These are phyloP conservation scores for Taeniopygia guttata DNA, from an alignment of 2,797 vertebrate species.

Conservation along the genomic window DNA sequence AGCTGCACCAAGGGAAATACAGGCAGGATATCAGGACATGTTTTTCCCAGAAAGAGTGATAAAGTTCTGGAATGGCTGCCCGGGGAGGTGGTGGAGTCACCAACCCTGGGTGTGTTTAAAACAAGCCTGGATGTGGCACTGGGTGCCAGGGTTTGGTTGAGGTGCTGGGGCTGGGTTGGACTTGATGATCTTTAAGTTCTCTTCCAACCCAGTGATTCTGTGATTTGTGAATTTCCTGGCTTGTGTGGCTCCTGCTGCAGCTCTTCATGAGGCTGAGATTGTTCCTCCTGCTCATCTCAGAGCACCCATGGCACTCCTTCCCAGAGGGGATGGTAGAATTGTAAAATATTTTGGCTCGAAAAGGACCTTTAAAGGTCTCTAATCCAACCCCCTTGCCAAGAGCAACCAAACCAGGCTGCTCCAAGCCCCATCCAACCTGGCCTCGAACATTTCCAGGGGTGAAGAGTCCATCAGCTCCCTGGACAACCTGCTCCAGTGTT, in stretches of 20 bases:
- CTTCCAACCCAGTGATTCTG: neutral
- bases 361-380: neutral
- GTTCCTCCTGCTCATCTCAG: neutral
- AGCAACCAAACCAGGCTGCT: neutral
- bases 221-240: neutral
- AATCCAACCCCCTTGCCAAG: neutral
- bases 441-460: neutral
- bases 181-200: neutral
- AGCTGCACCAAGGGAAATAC: neutral
- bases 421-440: neutral
- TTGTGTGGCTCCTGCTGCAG: neutral
- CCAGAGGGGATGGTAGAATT: fast-evolving
- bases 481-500: neutral
- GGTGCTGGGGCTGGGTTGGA: too few species aligned
- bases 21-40: too few species aligned
- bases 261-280: neutral
- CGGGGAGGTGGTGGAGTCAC: too few species aligned
- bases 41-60: too few species aligned
- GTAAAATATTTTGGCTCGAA: neutral
- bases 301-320: neutral
- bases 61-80: too few species aligned
- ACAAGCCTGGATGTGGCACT: too few species aligned
- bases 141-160: too few species aligned
- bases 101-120: too few species aligned
- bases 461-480: neutral